Base-by-base conservation (phyloP, 1,140 invertebrate species). In the Nephotettix cincticeps region DNA sequence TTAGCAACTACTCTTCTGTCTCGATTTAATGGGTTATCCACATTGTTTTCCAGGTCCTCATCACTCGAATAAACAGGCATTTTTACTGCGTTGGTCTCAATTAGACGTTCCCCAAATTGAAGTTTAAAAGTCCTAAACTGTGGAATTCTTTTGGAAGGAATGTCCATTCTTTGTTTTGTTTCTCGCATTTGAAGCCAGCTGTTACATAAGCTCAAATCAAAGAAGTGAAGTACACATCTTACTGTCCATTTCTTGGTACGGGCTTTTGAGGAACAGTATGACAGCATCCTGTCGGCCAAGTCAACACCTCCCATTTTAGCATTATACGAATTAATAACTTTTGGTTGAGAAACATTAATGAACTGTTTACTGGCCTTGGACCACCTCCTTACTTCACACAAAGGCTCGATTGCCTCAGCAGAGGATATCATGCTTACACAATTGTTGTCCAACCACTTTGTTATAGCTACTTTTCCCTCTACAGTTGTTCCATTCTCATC, bases 291-390 rank as follows among this genome's bases (percentile, higher is more conserved):
- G 36, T 74, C 73, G 9, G 69, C 40, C 17, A 74, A 47, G 65
- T 74, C 74, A 1, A 75, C 71, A 11, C 79, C 78, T 23, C 78
- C 77, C 78, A 79, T 79, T 63, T 70, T 72, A 65, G 73, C 69
- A 69, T 80, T 80, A 72, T 80, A 80, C 40, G 54, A 19, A 51
- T 75, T 72, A 0, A 79, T 69, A 43, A 78, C 75, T 21, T 71
- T 66, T 61, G 79, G 79, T 17, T 73, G 58, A 30, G 54, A 23
- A 14, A 79, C 70, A 17, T 72, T 29, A 14, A 78, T 65, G 29
- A 75, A 73, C 63, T 72, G 63, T 61, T 77, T 79, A 17, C 74
- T 43, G 63, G 73, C 75, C 75, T 79, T 79, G 56, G 71, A 74
- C 77, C 78, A 79, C 23, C 78, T 67, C 56, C 71, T 73, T 63